Percentiles rank a stretch among this genome's conserved stretches.
Conservation (phyloP, 2,888 invertebrate genomes). For the Archips crataeganus region DNA sequence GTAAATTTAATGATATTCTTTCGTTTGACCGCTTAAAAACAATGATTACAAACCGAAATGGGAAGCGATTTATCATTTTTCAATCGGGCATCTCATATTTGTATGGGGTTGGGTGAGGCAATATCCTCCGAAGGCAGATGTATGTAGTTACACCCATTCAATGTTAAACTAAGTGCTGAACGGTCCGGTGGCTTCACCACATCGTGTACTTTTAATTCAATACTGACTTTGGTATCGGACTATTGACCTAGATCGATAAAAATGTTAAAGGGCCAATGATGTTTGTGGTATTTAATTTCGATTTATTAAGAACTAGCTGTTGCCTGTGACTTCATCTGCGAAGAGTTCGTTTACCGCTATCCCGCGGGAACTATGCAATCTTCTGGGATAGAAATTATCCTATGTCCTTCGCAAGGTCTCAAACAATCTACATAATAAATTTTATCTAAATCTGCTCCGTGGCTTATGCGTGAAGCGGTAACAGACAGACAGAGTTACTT, state of each 20-base stretch:
- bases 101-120: conserved; percentile 49
- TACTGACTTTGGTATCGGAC: conserved; percentile 48
- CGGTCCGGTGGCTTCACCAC: conserved; percentile 46
- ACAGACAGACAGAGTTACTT: no score
- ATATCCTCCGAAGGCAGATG: conserved; percentile 49
- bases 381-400: no score
- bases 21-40: conserved; percentile 40
- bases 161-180: conserved; percentile 56
- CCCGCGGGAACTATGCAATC: no score
- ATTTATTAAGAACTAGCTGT: no score
- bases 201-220: conserved; percentile 42
- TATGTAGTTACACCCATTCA: conserved; percentile 52
- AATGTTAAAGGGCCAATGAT: no score
- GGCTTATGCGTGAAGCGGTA: no score
- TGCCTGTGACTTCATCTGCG: no score
- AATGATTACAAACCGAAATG: conserved; percentile 35
- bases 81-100: conserved; percentile 51
- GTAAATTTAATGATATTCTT: conserved; percentile 23
- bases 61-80: conserved; percentile 48
- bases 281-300: no score
- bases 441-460: no score
- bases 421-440: no score
- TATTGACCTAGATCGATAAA: conserved; percentile 43
- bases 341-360: no score
- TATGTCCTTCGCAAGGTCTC: no score